Base-by-base conservation (phyloP, 2,797 vertebrate genomes). In the Cyclopterus lumpus region DNA sequence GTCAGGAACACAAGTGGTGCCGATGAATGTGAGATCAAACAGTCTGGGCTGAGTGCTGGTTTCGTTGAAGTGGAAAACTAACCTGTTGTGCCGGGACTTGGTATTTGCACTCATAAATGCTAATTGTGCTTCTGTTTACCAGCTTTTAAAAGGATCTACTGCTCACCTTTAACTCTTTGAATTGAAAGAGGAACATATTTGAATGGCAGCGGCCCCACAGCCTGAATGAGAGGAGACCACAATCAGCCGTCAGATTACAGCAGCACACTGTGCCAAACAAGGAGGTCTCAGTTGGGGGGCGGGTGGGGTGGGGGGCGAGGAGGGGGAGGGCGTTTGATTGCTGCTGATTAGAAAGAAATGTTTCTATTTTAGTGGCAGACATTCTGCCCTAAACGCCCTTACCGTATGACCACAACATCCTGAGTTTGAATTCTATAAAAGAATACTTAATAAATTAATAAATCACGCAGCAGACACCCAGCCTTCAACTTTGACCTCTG, bases 21-120 rank as follows among this genome's bases (percentile, higher is more conserved):
- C 77, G 79, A 89, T 81, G 79, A 86, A 83, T 83, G 42, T 57
- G 40, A 66, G 83, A 84, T 88, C 86, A 71, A 82, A 83, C 72
- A 18, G 61, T 46, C 44, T 54, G 68, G 68, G 46, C 57, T 55
- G 79, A 67, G 58, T 49, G 67, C 71, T 64, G 68, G 58, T 71
- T 16, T 75, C 3, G 9, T 68, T 73, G 65, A 75, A 80, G 72
- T 71, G 74, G 57, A 76, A 67, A 77, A 55, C 60, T 11, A 28
- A 42, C 51, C 66, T 42, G 66, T 83, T 73, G 74, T 67, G 53
- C 58, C 22, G 10, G 55, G 62, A 65, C 67, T 70, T 77, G 64
- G 26, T 58, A 36, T 89, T 82, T 85, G 40, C 68, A 28, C 71
- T 83, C 62, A 69, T 80, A 89, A 86, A 86, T 82, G 63, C 75